Evolutionary conservation across 2,113 vertebrate genomes (phyloP), one percentile per base, ranked within the genome.

Genomic region (Nesogale talazaci): DNA sequence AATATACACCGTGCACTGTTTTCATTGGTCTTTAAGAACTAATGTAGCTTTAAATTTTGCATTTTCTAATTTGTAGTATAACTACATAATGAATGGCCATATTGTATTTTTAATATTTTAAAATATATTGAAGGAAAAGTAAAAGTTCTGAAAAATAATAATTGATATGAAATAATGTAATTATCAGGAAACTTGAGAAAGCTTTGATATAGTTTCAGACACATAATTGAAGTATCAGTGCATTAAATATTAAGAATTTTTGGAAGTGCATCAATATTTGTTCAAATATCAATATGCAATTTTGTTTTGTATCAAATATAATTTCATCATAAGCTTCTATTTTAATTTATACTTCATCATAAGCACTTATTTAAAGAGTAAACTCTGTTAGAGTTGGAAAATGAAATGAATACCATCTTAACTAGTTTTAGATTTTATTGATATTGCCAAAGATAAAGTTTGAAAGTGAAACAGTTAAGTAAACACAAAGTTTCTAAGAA

Each of bases 381-480:
- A 11, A 10, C 19, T 59, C 75, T 81, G 25, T 52, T 19, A 52
- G 69, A 79, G 40, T 29, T 81, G 23, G n/a, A 75, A 89, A n/a
- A 61, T 82, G 86, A 89, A 88, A 25, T 70, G 46, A 72, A 75
- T 86, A 25, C 25, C 6, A 40, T 89, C 93, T 94, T 52, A 79
- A 3, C 10, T 27, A 27, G 2, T 20, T 67, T 79, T 2, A 63
- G 38, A n/a, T 95, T 40, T 95, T 16, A 0, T 23, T 80, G 72
- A 31, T 95, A 6, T 16, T 76, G 31, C 84, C 25, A 10, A 91
- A 1, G 17, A 82, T 31, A 52, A 31, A 95, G 3, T 6, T 65
- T 96, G 90, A 95, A 42, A 90, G 83, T 86, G 90, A 97, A 98
- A 97, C 36, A 95, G 97, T 98, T 97, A 98, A 97, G 93, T 76